Evolutionary conservation across 2,113 vertebrate genomes (phyloP).

Genomic region (Chelonoidis abingdonii): DNA sequence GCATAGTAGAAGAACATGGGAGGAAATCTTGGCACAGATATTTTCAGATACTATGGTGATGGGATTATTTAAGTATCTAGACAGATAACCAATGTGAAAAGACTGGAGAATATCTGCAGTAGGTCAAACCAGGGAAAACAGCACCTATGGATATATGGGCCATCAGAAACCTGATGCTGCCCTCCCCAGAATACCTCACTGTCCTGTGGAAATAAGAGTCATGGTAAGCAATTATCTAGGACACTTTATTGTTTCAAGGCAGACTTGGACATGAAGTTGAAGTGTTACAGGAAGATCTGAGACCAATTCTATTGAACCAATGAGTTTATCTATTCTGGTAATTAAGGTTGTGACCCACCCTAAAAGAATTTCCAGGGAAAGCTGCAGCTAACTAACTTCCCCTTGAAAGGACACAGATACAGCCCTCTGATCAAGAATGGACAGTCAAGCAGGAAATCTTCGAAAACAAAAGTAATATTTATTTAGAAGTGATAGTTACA

Average conservation of each 20-base stretch:
- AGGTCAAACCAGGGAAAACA: background rate
- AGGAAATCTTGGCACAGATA: background rate
- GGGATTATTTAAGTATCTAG: background rate
- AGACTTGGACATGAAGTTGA: background rate
- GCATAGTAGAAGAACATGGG: background rate
- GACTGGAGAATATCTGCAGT: background rate
- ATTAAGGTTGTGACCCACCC: no score
- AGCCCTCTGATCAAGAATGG: no score
- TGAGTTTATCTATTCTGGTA: no score
- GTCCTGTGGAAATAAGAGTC: background rate
- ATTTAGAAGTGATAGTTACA: no score
- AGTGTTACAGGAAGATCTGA: no score
- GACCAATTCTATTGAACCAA: no score
- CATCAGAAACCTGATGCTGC: background rate
- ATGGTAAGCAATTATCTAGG: background rate
- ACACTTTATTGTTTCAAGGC: background rate
- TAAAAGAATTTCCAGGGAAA: no score
- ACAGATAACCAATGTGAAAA: background rate
- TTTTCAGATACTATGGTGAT: background rate
- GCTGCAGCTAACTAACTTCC: no score
- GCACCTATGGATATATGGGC: background rate
- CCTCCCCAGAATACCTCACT: background rate
- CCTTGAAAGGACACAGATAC: no score
- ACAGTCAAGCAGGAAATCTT: no score
- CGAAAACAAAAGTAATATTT: no score